Evolutionary conservation across 2,113 vertebrate species (phyloP).

Genomic region (Tamias sibiricus): DNA sequence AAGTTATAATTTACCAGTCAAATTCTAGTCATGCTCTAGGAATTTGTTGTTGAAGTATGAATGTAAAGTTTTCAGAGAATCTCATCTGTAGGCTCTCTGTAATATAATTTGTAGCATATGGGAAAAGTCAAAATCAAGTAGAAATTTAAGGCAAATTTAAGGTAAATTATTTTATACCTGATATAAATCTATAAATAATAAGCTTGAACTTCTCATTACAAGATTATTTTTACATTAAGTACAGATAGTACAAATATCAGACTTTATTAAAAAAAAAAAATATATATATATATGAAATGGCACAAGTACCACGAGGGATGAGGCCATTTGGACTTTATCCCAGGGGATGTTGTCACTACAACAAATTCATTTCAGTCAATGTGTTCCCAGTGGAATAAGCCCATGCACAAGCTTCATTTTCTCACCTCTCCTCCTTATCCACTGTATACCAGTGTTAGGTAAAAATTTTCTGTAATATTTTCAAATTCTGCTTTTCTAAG

Average conservation of each 20-base stretch:
- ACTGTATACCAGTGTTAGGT: not conserved
- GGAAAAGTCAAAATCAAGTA: not conserved
- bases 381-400: not conserved
- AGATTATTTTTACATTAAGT: constrained; percentile 14
- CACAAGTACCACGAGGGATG: not conserved
- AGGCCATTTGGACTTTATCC: not conserved
- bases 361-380: not conserved
- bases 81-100: not conserved
- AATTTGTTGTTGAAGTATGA: constrained; percentile 45
- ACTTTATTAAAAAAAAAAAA: not conserved
- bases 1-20: constrained; percentile 38
- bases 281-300: not conserved
- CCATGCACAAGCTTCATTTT: not conserved
- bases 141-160: not conserved
- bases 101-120: not conserved
- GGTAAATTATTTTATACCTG: constrained; percentile 32
- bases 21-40: constrained; percentile 34
- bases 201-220: not conserved
- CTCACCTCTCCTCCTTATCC: not conserved
- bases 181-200: not conserved
- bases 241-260: not conserved
- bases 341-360: not conserved
- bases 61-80: constrained; percentile 45
- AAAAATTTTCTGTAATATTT: not conserved
- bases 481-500: not conserved